Base-by-base conservation (phyloP, 2,888 invertebrate genomes). In the Steromphala cineraria region DNA sequence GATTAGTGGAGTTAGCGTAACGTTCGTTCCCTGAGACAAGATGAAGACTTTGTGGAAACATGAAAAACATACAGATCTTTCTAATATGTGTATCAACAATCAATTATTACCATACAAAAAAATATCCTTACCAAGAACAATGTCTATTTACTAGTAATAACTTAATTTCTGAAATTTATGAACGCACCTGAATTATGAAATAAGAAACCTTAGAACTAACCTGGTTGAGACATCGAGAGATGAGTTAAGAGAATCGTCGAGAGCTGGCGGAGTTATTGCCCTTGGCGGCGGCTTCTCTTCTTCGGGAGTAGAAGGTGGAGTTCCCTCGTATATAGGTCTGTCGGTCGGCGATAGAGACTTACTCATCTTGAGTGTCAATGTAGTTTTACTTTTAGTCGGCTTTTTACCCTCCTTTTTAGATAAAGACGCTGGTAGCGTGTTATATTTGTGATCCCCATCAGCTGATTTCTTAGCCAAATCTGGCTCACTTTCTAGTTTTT, bases 251-350 rank as follows among this genome's bases (percentile, higher is more conserved):
- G 85, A 86, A 31, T 80, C 80, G 40, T 82, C 85, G 40, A 80
- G 74, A 13, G 77, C 76, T n/a, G 90, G 90, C 17, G 91, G 91
- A 21, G 91, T 90, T 62, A 91, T 85, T 62, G 90, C 84, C 80
- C 90, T 81, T 53, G 80, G 81, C 17, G 81, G 71, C 46, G 75
- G 74, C 75, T 88, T 87, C 52, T 87, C 85, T 17, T 88, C 85
- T 74, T 88, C 88, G 4, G 91, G 91, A 0, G 91, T 89, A 7
- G 89, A 82, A 0, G 91, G 91, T 13, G 90, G 91, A 17, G 91
- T 90, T 0, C 91, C 91, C 77, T 89, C 85, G 84, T 91, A 91
- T 13, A 90, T 83, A 1, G 92, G 91, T 75, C 90, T 82, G 21
- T 87, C 84, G 8, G 79, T 67, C 52, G 80, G 76, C 24, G 76